Evolutionary conservation across 2,888 invertebrate species (phyloP), one percentile per base, ranked within the genome.

Genomic region (Phlogophora meticulosa): DNA sequence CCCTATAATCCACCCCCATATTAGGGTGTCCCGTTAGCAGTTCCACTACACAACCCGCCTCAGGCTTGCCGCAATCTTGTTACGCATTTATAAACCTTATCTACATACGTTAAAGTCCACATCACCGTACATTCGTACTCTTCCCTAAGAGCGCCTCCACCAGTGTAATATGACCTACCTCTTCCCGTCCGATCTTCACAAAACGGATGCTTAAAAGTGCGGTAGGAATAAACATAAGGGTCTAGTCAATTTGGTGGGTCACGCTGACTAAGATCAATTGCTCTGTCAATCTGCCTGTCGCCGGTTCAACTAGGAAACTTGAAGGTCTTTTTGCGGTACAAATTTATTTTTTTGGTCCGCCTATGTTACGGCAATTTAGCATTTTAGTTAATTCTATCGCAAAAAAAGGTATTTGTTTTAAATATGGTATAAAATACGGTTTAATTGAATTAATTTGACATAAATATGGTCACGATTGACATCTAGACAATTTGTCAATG

Each of bases 21-120:
- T 89, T 85, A 86, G 90, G 89, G 66, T 63, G 69, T 85, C 84
- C 91, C 91, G 91, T 91, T 91, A 90, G 60, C 62, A 69, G 62
- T 55, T 24, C 56, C 48, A 60, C 53, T 57, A 60, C 48, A 63
- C 36, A 68, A 64, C 78, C 68, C 69, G 75, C 75, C 74, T 65
- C 48, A 48, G 73, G 72, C 74, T 53, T 17, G 10, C 24, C 42
- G 53, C 13, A 43, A 10, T 45, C n/a, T 58, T 56, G 70, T 56
- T 49, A 75, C 17, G 38, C 58, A 40, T 64, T 71, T 76, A 60
- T 48, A 65, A 57, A 61, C 74, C 56, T 71, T 82, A 80, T 53
- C 49, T 61, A 61, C 61, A 73, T 62, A 59, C 0, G 7, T 51
- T 69, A 81, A 63, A 76, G 78, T 67, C 51, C 42, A 70, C 65